Evolutionary conservation across 1,140 invertebrate species (phyloP), one percentile per base, ranked within the genome.

Genomic region (Eriosoma lanigerum): DNA sequence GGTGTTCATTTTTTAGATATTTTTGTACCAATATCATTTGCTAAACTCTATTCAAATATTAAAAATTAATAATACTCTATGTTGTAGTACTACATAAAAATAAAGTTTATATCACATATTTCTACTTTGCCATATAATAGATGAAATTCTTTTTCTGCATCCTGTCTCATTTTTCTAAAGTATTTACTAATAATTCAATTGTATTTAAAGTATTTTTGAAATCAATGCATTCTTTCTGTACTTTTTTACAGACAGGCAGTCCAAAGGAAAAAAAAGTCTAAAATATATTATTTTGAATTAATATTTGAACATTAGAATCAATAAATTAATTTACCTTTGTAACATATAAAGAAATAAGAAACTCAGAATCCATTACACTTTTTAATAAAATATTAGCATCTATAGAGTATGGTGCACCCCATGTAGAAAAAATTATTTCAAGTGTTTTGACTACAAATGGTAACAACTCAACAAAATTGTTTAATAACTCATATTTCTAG

Each of bases 41-140:
- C 58, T 15, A 62, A 29, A 62, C 19, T 62, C 15, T 62, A 62
- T 29, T 29, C 29, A 62, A 62, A 62, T 32, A 62, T 62, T 62
- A 17, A 6, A 62, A 29, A 0, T 62, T 32, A 62, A 32, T 62
- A 54, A 54, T 5, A 13, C 3, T 54, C n/a, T 17, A 54, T 17
- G 3, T 54, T 54, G 12, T 5, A 54, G 1, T 54, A 54, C 3
- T 4, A 38, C 8, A 4, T 38, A 38, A 38, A 38, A 4, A 4
- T 38, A 68, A 68, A 44, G 12, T 32, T 46, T 26, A 46, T n/a
- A 68, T 68, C 17, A 46, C 64, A 32, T 66, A 66, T 32, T 66
- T 66, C 12, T 44, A 66, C 19, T 66, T 66, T 44, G 3, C 21
- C 62, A 66, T 32, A 66, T 44, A 66, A n/a, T n/a, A 54, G 15